Evolutionary conservation across 2,888 invertebrate genomes (phyloP), one percentile per base, ranked within the genome.

Genomic region (Venusia cambrica): DNA sequence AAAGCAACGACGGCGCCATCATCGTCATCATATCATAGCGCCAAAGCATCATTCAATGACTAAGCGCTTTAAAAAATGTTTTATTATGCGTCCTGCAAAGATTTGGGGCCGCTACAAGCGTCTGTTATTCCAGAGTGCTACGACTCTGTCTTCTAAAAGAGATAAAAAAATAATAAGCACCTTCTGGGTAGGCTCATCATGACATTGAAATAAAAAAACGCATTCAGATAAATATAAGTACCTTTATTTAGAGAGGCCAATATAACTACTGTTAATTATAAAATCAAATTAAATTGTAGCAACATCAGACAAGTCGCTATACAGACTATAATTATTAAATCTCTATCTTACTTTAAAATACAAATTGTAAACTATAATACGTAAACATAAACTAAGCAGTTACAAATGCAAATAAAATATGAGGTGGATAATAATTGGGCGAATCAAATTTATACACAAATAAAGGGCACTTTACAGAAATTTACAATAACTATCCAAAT

Each of bases 161-260:
- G n/a, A n/a, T n/a, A n/a, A n/a, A n/a, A n/a, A n/a, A n/a, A n/a
- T n/a, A n/a, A n/a, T n/a, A n/a, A n/a, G n/a, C n/a, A n/a, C n/a
- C n/a, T n/a, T n/a, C n/a, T n/a, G n/a, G n/a, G n/a, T n/a, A n/a
- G n/a, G n/a, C n/a, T n/a, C n/a, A n/a, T n/a, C n/a, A n/a, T n/a
- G n/a, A n/a, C n/a, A n/a, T n/a, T n/a, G n/a, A 13, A 38, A 43
- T 42, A 7, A 21, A 34, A 38, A 37, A 33, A 42, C 38, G 41
- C 10, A 32, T 51, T 66, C 63, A 66, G 75, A 74, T 79, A 79
- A 79, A 83, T 79, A 83, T 73, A n/a, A n/a, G n/a, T n/a, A 75
- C 64, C 54, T 75, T 76, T 80, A 80, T 76, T 80, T 73, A 80
- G 81, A 81, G 81, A 84, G 80, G 83, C 81, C 81, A 76, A 76